A percentile compares a stretch with the other conserved stretches of the same genome.
phyloP scores from a whole-genome alignment of 1,140 invertebrate species.

The Latrodectus geometricus region DNA sequence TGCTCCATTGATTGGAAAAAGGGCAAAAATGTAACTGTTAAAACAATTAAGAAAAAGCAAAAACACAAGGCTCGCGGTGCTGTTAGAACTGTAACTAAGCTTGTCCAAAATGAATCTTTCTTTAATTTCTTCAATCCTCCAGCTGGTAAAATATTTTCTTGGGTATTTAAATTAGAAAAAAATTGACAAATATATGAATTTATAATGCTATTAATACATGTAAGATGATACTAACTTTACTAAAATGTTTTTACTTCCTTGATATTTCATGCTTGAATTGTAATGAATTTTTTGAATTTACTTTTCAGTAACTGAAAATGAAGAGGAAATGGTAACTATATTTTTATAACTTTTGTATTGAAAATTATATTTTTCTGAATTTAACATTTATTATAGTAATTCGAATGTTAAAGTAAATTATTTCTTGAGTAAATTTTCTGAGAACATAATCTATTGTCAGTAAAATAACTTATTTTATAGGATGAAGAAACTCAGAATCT shows the following conservation, averaged over 20 bases:
- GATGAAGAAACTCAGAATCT: slow-evolving; percentile 82
- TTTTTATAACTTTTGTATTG: not conserved
- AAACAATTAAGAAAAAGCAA: slow-evolving; percentile 97
- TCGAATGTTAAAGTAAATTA: not conserved
- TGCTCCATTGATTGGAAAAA: slow-evolving; percentile 94
- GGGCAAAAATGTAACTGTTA: slow-evolving; percentile 96
- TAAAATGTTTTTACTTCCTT: not conserved
- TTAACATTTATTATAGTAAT: not conserved
- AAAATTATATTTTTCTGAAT: not conserved
- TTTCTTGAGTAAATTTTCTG: not conserved
- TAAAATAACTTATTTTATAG: slow-evolving; percentile 15
- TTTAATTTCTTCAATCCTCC: slow-evolving; percentile 99
- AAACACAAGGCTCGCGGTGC: slow-evolving; percentile 96
- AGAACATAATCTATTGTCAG: not conserved
- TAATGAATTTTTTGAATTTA: slow-evolving; percentile 31
- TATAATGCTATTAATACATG: no score
- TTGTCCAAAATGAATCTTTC: slow-evolving; percentile 87
- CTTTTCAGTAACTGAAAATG: slow-evolving; percentile 66
- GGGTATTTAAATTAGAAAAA: no score
- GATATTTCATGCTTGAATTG: not conserved
- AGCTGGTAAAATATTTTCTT: slow-evolving; percentile 70
- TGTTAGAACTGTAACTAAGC: slow-evolving; percentile 93
- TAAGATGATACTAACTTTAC: not conserved
- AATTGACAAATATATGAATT: no score
- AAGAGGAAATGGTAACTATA: slow-evolving; percentile 63